phyloP scores from a whole-genome alignment of 2,113 vertebrate species.

The Cephalopterus ornatus region DNA sequence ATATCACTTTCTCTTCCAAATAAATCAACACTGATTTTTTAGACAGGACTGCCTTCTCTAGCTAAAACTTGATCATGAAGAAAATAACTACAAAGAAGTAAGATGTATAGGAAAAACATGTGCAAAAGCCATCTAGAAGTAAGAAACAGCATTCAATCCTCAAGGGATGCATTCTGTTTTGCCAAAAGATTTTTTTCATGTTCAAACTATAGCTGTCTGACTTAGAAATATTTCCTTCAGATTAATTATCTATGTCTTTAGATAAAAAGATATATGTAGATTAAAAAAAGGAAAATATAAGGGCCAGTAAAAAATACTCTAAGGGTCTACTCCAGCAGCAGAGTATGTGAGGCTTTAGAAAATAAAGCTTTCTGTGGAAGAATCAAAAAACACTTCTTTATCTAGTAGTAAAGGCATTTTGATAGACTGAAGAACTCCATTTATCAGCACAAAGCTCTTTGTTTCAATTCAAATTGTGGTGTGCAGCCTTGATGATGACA shows the following conservation, averaged over 20 bases:
- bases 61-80: neutral
- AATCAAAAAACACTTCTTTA: neutral
- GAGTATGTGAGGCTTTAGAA: neutral
- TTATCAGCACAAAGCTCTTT: neutral
- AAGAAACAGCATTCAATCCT: neutral
- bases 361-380: neutral
- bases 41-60: neutral
- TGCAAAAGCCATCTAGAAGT: neutral
- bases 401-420: neutral
- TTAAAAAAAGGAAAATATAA: neutral
- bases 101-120: neutral
- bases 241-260: neutral
- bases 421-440: neutral
- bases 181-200: neutral
- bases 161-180: neutral
- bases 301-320: neutral
- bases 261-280: neutral
- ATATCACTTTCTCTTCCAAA: neutral
- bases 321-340: neutral
- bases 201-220: neutral
- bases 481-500: neutral
- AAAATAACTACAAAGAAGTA: neutral
- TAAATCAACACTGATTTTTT: neutral
- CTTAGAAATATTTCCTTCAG: neutral
- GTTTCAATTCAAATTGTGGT: neutral